Evolutionary conservation across 2,888 invertebrate species (phyloP).

Genomic region (Drosophila kambysellisi): DNA sequence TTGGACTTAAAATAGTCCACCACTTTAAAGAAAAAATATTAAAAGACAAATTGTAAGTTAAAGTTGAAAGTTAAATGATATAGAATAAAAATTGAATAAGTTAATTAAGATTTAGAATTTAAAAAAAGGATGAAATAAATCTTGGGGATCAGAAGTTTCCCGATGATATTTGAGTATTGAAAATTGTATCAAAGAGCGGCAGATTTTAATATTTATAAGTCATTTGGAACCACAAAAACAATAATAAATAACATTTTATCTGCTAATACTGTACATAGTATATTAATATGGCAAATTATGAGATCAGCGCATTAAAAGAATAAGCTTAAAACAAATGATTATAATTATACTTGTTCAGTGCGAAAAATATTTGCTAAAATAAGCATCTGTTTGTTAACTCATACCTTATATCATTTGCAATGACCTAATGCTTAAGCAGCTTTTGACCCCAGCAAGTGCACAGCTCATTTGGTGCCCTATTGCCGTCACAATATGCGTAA

Average conservation of each 20-base stretch:
- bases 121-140: not conserved
- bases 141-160: no score
- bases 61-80: not conserved
- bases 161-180: no score
- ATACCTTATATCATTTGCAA: constrained; percentile 4
- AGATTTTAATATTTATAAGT: not conserved
- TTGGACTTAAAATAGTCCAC: not conserved
- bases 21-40: no score
- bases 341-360: not conserved
- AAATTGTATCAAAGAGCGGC: no score
- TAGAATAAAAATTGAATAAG: no score
- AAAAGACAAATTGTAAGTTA: not conserved
- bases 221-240: not conserved
- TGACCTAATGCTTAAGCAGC: constrained; percentile 12
- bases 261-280: not conserved
- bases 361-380: not conserved
- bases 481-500: constrained; percentile 38
- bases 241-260: not conserved
- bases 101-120: no score
- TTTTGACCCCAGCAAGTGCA: not conserved
- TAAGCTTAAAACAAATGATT: not conserved
- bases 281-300: not conserved
- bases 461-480: constrained; percentile 19
- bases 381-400: not conserved
- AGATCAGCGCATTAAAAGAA: not conserved